Evolutionary conservation across 2,113 vertebrate species (phyloP), one percentile per base, ranked within the genome.

Genomic region (Chionomys nivalis): DNA sequence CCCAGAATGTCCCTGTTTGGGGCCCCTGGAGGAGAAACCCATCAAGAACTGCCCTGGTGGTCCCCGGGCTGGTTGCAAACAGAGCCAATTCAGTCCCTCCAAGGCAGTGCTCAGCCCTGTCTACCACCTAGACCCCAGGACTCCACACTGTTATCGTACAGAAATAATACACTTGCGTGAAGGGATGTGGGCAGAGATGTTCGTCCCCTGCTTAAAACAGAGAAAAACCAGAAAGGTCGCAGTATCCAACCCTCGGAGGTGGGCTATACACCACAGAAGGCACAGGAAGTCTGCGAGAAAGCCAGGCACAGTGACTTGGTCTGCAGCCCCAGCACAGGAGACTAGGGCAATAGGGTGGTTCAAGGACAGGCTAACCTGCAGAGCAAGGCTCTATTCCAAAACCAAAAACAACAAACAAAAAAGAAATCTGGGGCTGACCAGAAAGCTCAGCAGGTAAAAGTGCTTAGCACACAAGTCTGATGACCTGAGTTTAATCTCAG

Each of bases 241-340:
- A n/a, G 24, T 4, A 47, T 52, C 58, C 36, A 9, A 9, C 16
- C 0, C 76, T 0, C 0, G n/a, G 75, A 42, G 17, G 17, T 28
- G 36, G 81, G 26, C 23, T 28, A 39, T 73, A 0, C 11, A 31
- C 10, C 19, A 31, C 3, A 19, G 78, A 63, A 47, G 6, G 12
- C 16, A 6, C 13, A 49, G 55, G 86, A 39, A 79, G 36, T 39
- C 28, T 9, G 0, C 0, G 19, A 33, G 42, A 26, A 72, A 87
- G 42, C 66, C 36, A 28, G 36, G 66, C 7, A 10, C 4, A n/a
- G 12, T 36, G 66, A 70, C 36, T 26, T 7, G 23, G 14, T 36
- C 65, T 52, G 23, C 7, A 13, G 70, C 36, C 44, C 63, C 85
- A 70, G 65, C 23, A 72, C 14, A 72, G 7, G 66, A 12, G 19